Percentiles rank a stretch among this genome's conserved stretches.
Conservation (phyloP, 1,140 invertebrate species). For the Drosophila quadrilineata region DNA sequence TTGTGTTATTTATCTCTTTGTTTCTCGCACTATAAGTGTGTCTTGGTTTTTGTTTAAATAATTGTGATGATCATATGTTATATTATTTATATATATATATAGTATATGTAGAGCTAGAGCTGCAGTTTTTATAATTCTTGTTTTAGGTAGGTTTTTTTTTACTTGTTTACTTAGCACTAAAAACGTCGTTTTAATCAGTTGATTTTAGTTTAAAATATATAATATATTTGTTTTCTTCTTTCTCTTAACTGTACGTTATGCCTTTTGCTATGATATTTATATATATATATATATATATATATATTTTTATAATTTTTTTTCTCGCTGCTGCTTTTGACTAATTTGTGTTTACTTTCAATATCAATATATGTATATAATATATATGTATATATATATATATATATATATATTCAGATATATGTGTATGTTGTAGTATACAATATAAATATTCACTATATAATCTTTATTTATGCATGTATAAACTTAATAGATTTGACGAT, state of each 20-base stretch:
- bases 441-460: slow-evolving; percentile 60
- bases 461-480: slow-evolving; percentile 61
- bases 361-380: too few relatives aligned
- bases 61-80: slow-evolving; percentile 64
- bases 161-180: slow-evolving; percentile 75
- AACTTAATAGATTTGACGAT: slow-evolving; percentile 77
- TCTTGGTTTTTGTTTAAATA: slow-evolving; percentile 59
- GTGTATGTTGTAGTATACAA: slow-evolving; percentile 52
- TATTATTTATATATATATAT: slow-evolving; percentile 39
- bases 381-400: slow-evolving; percentile 16
- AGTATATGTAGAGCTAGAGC: slow-evolving; percentile 25
- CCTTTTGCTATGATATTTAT: slow-evolving; percentile 50
- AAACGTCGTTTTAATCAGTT: slow-evolving; percentile 66
- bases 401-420: slow-evolving; percentile 34
- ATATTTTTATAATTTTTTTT: slow-evolving; percentile 13
- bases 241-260: slow-evolving; percentile 28
- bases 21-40: slow-evolving; percentile 19
- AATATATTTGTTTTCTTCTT: slow-evolving; percentile 21
- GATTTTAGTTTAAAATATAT: slow-evolving; percentile 67
- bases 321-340: slow-evolving; percentile 30
- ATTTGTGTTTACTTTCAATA: slow-evolving; percentile 31
- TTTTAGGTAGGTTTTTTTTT: slow-evolving; percentile 77
- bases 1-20: slow-evolving; percentile 32
- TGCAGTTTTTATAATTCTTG: slow-evolving; percentile 24
- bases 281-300: slow-evolving; percentile 7